Base-by-base conservation (phyloP, 2,113 vertebrate species). In the Pungitius pungitius region DNA sequence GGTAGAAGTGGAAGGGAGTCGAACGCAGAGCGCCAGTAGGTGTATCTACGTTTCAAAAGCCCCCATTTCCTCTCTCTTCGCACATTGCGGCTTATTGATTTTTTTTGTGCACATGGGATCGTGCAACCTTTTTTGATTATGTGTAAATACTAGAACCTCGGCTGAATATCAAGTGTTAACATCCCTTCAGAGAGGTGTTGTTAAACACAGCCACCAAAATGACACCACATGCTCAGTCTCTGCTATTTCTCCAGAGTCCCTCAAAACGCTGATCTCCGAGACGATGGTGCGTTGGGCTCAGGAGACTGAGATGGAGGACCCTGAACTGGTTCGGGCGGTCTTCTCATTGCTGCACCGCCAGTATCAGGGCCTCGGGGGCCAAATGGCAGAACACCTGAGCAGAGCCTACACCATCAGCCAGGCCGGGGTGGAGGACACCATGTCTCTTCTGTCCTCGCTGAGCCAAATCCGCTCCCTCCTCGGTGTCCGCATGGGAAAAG, bases 381-480 rank as follows among this genome's bases (percentile, higher is more conserved):
- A 97, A 70, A 95, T 98, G 84, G 92, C 94, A 39, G 90, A 90
- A 39, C 67, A 92, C 0, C 92, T 99, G 0, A 93, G 92, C 6
- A 97, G 95, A 91, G 93, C 96, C 13, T 99, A 99, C 69, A 96
- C 95, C 9, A 98, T 99, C 77, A 97, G 95, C 40, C 93, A 95
- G 0, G 91, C 93, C 3, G 97, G 96, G 0, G 94, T 97, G 81
- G 96, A 96, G 73, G 97, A 99, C 70, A 96, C 97, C 58, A 95
- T 96, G 80, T 91, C 89, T 35, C 94, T 99, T 39, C 91, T 98
- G 77, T 95, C 95, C 35, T 97, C 97, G 0, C 92, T 99, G 0
- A 95, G 95, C 13, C 95, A 96, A 86, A 98, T 99, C 45, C 96
- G 97, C 9, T 97, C 96, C 18, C 93, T 99, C 73, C 95, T 99